Evolutionary conservation across 2,797 vertebrate species (phyloP), one percentile per base, ranked within the genome.

Genomic region (Acipenser ruthenus): DNA sequence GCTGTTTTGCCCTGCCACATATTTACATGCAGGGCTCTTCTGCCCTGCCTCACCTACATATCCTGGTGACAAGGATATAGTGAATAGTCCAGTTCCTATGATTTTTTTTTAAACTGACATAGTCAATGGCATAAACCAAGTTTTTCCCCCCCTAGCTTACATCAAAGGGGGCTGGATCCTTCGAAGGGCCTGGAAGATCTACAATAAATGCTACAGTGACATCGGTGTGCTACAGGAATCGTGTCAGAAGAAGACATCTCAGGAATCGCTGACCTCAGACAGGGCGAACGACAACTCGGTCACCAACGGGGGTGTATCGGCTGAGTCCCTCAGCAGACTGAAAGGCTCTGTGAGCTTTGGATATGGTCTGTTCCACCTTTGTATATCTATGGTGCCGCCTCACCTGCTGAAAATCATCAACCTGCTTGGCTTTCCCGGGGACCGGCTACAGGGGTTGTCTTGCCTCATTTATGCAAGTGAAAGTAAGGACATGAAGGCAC

Each of bases 401-500:
- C 96, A 99, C 85, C 92, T 99, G 75, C 94, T 99, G 86, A 99
- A 98, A 92, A 96, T 99, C 70, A 96, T 99, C 89, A 99, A 99
- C 88, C 90, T 99, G 83, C 91, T 99, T 90, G 97, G 97, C 72
- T 99, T 99, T 87, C 97, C 97, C 50, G 97, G 97, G 83, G 94
- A 99, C 87, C 95, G 95, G 58, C 89, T 92, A 61, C 95, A 99
- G 84, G 97, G 97, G 78, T 92, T 99, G 80, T 92, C 95, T 68
- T 95, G 96, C 67, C 91, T 99, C 82, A 87, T 89, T 70, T 98
- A 91, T 76, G 96, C 97, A 86, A 99, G 97, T 84, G 94, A 98
- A 90, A 99, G 97, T 93, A 94, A 93, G 89, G 97, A 99, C 92
- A 99, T 99, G 97, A 99, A 99, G 92, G 97, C 97, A 78, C 97